Evolutionary conservation across 2,113 vertebrate species (phyloP).

Genomic region (Engystomops pustulosus): DNA sequence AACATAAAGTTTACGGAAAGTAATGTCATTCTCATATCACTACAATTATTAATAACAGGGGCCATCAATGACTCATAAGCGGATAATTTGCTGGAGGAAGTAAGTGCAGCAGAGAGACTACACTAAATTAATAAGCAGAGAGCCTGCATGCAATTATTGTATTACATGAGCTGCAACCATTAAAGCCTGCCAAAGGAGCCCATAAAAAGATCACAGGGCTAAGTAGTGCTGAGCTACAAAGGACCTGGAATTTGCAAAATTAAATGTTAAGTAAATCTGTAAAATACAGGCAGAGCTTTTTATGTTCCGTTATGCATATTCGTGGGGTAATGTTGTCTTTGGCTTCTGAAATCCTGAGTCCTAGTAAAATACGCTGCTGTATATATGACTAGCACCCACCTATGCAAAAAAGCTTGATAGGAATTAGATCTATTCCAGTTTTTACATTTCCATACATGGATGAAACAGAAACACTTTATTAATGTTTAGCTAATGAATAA

Average conservation of each 20-base stretch:
- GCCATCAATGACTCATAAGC: slow-evolving; percentile 39
- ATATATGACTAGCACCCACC: not conserved
- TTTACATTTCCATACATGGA: not conserved
- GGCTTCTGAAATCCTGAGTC: not conserved
- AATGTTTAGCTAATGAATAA: not conserved
- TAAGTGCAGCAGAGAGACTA: slow-evolving; percentile 20
- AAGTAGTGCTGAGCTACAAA: slow-evolving; percentile 34
- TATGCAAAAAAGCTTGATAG: not conserved
- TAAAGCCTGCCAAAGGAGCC: slow-evolving; percentile 30
- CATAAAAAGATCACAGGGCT: slow-evolving; percentile 51
- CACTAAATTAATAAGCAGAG: slow-evolving; percentile 37
- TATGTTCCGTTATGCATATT: slow-evolving; percentile 30
- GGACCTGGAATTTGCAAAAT: slow-evolving; percentile 25
- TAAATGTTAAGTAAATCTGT: slow-evolving; percentile 38
- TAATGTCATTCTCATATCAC: slow-evolving; percentile 1
- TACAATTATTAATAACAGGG: slow-evolving; percentile 19
- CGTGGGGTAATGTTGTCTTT: not conserved
- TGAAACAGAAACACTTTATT: not conserved
- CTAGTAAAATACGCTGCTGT: not conserved
- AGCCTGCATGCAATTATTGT: slow-evolving; percentile 48
- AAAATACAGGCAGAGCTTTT: slow-evolving; percentile 28
- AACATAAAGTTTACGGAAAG: not conserved
- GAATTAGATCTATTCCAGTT: not conserved
- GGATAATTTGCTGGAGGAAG: slow-evolving; percentile 38
- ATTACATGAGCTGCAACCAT: slow-evolving; percentile 38